Evolutionary conservation across 2,113 vertebrate genomes (phyloP), one percentile per base, ranked within the genome.

Genomic region (Andinoacara biseriatus): DNA sequence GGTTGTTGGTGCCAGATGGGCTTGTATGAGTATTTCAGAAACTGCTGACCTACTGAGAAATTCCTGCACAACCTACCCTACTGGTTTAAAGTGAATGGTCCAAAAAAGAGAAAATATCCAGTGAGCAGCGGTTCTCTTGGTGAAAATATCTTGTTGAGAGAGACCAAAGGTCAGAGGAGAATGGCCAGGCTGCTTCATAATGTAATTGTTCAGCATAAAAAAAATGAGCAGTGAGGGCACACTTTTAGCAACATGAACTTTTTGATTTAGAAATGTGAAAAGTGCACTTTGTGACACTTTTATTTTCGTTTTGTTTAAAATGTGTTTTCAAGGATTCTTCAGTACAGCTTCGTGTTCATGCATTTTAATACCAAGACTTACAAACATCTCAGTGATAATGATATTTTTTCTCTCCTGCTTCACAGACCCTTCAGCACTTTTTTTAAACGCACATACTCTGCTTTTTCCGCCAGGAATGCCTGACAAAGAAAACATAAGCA

Each of bases 401-500:
- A 22, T 10, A 26, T 6, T 33, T 14, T 15, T 18, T 46, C 18
- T 56, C 31, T 29, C 7, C 10, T 40, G 18, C 58, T 83, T 77
- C 20, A 57, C 62, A 63, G 13, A 78, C 80, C 43, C 17, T 52
- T 49, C 26, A 29, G 20, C 15, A 31, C 2, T 46, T 11, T 52
- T 77, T 35, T n/a, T 33, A 7, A 82, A 58, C 17, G n/a, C 14
- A 10, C 26, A 4, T 62, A 13, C 2, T 72, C 3, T 79, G 22
- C 72, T 82, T 78, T 91, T 93, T 35, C 84, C 90, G 84, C 4
- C 86, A 99, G 98, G 97, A 94, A 96, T 97, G 95, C 96, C 97
- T 56, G 97, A 98, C 94, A 99, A 98, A 95, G 97, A 99, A 61
- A 96, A 96, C 85, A 95, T 98, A 92, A 97, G 96, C 92, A 96